Conservation (phyloP, 2,797 vertebrate species). For the Austrolebias charrua region DNA sequence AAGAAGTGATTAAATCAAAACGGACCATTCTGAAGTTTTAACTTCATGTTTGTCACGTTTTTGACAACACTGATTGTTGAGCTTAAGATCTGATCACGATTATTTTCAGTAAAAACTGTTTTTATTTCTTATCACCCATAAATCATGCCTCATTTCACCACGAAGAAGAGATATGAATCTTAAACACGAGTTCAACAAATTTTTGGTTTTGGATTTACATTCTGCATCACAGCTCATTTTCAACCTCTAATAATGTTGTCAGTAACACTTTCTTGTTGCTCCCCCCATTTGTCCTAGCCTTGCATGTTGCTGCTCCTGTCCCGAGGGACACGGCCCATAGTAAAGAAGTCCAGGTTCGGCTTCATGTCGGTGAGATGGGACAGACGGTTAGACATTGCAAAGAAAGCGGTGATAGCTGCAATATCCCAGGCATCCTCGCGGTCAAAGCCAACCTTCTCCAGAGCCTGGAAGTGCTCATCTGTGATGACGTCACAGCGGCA, state of each 20-base stretch:
- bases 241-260: not conserved
- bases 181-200: not conserved
- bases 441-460: conserved; percentile 84
- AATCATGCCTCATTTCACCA: not conserved
- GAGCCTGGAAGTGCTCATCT: conserved; percentile 80
- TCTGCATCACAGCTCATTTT: not conserved
- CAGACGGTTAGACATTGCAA: conserved; percentile 86
- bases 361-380: conserved; percentile 82
- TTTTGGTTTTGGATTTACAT: not conserved
- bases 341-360: conserved; percentile 86
- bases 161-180: not conserved
- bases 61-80: too few relatives aligned
- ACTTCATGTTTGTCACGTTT: not conserved
- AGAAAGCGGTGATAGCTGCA: conserved; percentile 83
- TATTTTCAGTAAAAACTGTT: too few relatives aligned
- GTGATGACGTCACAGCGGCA: conserved; percentile 84
- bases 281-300: conserved; percentile 6
- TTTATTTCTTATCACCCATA: too few relatives aligned
- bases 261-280: not conserved
- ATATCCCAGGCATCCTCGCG: conserved; percentile 89
- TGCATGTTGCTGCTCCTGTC: conserved; percentile 60
- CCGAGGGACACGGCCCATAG: conserved; percentile 77
- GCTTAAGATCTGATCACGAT: too few relatives aligned
- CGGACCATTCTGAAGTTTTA: not conserved
- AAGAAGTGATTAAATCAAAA: not conserved